A percentile compares a stretch with the other conserved stretches of the same genome.
Evolutionary conservation across 2,113 vertebrate genomes (phyloP).

Genomic region (Donacobius atricapilla): DNA sequence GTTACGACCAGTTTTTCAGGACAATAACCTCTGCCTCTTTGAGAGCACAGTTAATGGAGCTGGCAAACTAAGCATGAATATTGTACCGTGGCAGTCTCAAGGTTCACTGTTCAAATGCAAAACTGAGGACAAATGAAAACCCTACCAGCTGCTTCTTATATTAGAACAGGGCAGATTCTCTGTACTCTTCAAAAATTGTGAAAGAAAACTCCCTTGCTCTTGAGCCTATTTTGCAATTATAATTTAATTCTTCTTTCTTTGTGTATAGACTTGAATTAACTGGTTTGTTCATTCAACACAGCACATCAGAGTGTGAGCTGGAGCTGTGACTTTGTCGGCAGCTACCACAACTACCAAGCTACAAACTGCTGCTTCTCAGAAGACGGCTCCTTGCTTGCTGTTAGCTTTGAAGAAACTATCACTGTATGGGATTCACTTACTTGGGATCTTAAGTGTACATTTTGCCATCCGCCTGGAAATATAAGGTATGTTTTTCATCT

Average conservation of each 20-base stretch:
- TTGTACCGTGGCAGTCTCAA: neutral
- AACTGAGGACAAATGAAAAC: neutral
- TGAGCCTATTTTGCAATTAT: neutral
- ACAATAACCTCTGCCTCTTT: neutral
- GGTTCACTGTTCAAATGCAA: neutral
- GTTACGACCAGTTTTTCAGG: neutral
- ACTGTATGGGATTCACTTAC: slow-evolving; percentile 88
- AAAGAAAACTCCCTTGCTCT: neutral
- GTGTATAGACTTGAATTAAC: neutral
- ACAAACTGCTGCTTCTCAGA: slow-evolving; percentile 89
- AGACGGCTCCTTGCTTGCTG: slow-evolving; percentile 90
- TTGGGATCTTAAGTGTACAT: slow-evolving; percentile 90
- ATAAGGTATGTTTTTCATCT: slow-evolving; percentile 77
- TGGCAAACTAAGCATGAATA: neutral
- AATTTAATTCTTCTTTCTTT: neutral
- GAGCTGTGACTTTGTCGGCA: slow-evolving; percentile 93
- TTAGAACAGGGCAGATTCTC: neutral
- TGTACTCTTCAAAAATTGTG: neutral
- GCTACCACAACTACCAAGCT: slow-evolving; percentile 86
- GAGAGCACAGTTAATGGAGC: neutral
- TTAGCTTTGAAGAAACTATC: slow-evolving; percentile 87
- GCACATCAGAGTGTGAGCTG: slow-evolving; percentile 82
- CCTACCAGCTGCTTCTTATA: neutral
- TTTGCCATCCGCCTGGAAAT: slow-evolving; percentile 90
- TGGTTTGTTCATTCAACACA: neutral